Evolutionary conservation across 1,140 invertebrate genomes (phyloP), one percentile per base, ranked within the genome.

Genomic region (Trichoplusia ni): DNA sequence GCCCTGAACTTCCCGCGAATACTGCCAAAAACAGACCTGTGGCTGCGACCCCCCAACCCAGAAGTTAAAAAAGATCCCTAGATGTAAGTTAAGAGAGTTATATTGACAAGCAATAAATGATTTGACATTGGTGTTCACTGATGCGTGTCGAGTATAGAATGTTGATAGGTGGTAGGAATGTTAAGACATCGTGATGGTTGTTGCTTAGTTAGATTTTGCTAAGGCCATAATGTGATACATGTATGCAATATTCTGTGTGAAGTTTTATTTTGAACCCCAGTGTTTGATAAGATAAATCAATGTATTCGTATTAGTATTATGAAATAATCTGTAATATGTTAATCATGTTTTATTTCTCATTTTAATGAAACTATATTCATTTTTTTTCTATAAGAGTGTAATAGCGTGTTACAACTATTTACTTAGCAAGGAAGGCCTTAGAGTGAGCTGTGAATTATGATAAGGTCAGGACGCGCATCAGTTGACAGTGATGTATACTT

Each of bases 11-110:
- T 89, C 31, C 81, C 87, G 2, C 72, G 87, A 68, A 78, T 89
- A 64, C 67, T 85, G 8, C 86, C 87, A 16, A 87, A 84, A 81
- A 84, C 83, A 8, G 85, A 90, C 59, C 71, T 90, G 19, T 90
- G 85, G 85, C 69, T 73, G 38, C 65, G 77, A 29, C 62, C 71
- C 11, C 73, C 81, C 11, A 70, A 72, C 13, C 58, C 81, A 2
- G 84, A 88, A 9, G 71, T 79, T 0, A 88, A 86, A 27, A 84
- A 87, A 49, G 77, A 88, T 40, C 33, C 64, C 6, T 68, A 66
- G n/a, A n/a, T n/a, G 46, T 37, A 21, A 21, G 33, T 49, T 49
- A 51, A 37, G 42, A 35, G 23, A 35, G 51, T 8, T 38, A 25
- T 25, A 18, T 31, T 13, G 16, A n/a, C n/a, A 18, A 64, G 62